Evolutionary conservation across 2,888 invertebrate species (phyloP).

Genomic region (Acholoe squamosa): DNA sequence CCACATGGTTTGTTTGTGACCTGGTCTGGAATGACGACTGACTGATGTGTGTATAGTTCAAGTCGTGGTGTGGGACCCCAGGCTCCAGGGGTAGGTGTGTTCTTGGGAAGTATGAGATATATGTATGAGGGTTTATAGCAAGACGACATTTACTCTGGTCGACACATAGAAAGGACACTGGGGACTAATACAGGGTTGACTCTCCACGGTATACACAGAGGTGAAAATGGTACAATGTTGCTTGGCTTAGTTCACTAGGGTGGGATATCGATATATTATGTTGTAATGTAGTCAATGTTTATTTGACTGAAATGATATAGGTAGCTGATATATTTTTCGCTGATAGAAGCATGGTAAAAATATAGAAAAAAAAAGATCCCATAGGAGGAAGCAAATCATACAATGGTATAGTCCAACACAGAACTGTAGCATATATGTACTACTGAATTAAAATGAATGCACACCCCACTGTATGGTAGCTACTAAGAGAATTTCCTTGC

Average conservation of each 20-base stretch:
- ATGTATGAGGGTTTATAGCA: constrained; percentile 53
- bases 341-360: constrained; percentile 39
- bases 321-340: constrained; percentile 38
- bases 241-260: constrained; percentile 46
- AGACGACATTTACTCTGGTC: constrained; percentile 39
- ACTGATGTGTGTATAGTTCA: not conserved
- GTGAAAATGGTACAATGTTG: constrained; percentile 41
- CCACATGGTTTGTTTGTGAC: not conserved
- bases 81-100: not conserved
- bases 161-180: constrained; percentile 43
- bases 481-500: constrained; percentile 23
- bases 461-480: constrained; percentile 60
- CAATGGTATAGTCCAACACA: constrained; percentile 40
- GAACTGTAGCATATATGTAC: constrained; percentile 37
- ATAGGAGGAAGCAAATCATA: constrained; percentile 53
- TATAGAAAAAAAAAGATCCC: not conserved
- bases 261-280: constrained; percentile 35
- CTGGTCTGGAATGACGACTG: constrained; percentile 24
- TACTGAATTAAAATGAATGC: constrained; percentile 43
- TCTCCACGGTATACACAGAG: constrained; percentile 45
- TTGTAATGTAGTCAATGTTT: constrained; percentile 43
- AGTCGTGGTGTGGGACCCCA: not conserved
- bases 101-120: not conserved
- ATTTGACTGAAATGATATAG: not conserved
- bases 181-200: constrained; percentile 42